Evolutionary conservation across 2,797 vertebrate genomes (phyloP), one percentile per base, ranked within the genome.

Genomic region (Sandelia bainsii): DNA sequence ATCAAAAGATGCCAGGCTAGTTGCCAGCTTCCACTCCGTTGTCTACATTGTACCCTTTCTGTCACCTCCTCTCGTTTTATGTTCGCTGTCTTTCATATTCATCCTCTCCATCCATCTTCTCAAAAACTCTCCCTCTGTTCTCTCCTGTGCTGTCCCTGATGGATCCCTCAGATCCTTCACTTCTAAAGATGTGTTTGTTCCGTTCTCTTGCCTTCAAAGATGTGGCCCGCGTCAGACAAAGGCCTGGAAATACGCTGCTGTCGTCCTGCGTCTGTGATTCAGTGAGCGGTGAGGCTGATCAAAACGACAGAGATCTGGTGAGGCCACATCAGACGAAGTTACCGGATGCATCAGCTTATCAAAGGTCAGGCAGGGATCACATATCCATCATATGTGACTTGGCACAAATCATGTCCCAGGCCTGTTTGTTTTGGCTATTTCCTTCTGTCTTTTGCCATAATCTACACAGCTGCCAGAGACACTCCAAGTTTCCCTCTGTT

Each of bases 161-260:
- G 45, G 14, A 60, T 77, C 77, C 42, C 59, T 92, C 75, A 79
- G 88, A 91, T 91, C 87, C 49, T 63, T 59, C 48, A 69, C 76
- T 74, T 87, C 82, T 85, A 70, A 90, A 81, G 76, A 84, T 56
- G 42, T 62, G 71, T 86, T 80, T 88, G 72, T 84, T 85, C 71
- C 58, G 62, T 50, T 68, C 76, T 72, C 67, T 85, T 70, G 68
- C 72, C 79, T 86, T 91, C 84, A 91, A 85, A 91, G 80, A 86
- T 40, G 34, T 23, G 39, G 45, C 61, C 73, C 7, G 71, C 70
- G 3, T 84, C 83, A 84, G 48, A 79, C 27, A 23, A 57, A 59
- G 70, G 48, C 68, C 71, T 77, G 60, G 54, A 80, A 73, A 65
- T 16, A 17, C 7, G 27, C 58, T 23, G 53, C 64, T 68, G 75